phyloP scores from a whole-genome alignment of 2,888 invertebrate genomes.

The Acleris literana region DNA sequence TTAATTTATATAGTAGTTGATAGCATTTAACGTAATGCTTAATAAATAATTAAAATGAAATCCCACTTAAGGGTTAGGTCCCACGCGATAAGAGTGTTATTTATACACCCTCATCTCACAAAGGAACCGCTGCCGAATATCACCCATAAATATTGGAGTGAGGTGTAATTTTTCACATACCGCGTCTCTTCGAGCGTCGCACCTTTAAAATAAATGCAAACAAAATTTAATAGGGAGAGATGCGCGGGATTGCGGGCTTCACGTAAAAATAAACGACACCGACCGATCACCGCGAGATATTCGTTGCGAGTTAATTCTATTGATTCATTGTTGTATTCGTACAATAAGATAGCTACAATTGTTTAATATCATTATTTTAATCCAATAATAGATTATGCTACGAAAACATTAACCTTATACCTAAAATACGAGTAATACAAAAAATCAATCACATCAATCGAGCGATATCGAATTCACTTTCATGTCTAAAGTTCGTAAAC shows the following conservation, averaged over 20 bases:
- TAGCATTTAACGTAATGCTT: conserved; percentile 53
- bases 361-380: not conserved
- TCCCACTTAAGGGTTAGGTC: conserved; percentile 81
- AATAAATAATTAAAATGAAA: conserved; percentile 82
- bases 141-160: conserved; percentile 84
- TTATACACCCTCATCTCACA: conserved; percentile 82
- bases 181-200: conserved; percentile 81
- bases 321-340: conserved; percentile 21
- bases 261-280: conserved; percentile 81
- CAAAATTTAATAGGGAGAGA: conserved; percentile 84
- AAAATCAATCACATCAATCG: no score
- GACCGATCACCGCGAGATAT: conserved; percentile 69
- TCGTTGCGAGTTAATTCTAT: conserved; percentile 47
- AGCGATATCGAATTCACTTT: no score
- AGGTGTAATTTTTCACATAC: conserved; percentile 85
- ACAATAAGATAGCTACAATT: conserved; percentile 1
- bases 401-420: no score
- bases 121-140: conserved; percentile 84
- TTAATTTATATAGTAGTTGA: conserved; percentile 13
- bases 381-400: not conserved
- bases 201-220: conserved; percentile 84
- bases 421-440: no score
- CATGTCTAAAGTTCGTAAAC: no score
- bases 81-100: conserved; percentile 84
- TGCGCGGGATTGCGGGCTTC: conserved; percentile 80